Evolutionary conservation across 2,888 invertebrate genomes (phyloP).

Genomic region (Stegana nigrithorax): DNA sequence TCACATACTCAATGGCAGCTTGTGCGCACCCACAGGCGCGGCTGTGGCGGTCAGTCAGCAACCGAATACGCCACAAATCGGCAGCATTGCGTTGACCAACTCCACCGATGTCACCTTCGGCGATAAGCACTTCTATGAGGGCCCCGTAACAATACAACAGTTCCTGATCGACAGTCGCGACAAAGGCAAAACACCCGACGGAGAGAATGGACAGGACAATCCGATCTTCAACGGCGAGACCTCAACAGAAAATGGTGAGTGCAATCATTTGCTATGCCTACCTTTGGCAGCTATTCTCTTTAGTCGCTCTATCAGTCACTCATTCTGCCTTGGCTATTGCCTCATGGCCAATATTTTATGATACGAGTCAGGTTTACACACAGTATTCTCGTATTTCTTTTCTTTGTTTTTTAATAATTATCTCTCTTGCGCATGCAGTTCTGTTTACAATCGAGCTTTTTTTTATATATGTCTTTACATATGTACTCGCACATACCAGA

Average conservation of each 20-base stretch:
- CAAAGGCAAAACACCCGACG: conserved; percentile 50
- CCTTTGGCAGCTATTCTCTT: too few species aligned
- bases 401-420: too few species aligned
- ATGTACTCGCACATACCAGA: too few species aligned
- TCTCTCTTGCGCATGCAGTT: too few species aligned
- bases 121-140: conserved; percentile 81
- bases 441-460: too few species aligned
- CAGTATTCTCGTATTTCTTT: too few species aligned
- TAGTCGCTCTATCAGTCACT: too few species aligned
- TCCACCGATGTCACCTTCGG: conserved; percentile 82
- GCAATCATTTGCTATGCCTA: neutral
- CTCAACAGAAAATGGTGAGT: conserved; percentile 44
- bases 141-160: conserved; percentile 83
- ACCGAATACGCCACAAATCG: conserved; percentile 68
- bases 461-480: too few species aligned
- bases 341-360: too few species aligned
- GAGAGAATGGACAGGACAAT: conserved; percentile 53
- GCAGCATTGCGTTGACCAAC: conserved; percentile 75
- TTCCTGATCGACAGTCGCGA: conserved; percentile 71
- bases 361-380: too few species aligned
- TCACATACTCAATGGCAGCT: conserved; percentile 42
- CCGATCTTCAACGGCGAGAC: conserved; percentile 41
- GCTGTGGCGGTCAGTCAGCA: conserved; percentile 20
- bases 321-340: too few species aligned
- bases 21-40: conserved; percentile 28